Evolutionary conservation across 2,113 vertebrate species (phyloP), one percentile per base, ranked within the genome.

Genomic region (Austrofundulus limnaeus): DNA sequence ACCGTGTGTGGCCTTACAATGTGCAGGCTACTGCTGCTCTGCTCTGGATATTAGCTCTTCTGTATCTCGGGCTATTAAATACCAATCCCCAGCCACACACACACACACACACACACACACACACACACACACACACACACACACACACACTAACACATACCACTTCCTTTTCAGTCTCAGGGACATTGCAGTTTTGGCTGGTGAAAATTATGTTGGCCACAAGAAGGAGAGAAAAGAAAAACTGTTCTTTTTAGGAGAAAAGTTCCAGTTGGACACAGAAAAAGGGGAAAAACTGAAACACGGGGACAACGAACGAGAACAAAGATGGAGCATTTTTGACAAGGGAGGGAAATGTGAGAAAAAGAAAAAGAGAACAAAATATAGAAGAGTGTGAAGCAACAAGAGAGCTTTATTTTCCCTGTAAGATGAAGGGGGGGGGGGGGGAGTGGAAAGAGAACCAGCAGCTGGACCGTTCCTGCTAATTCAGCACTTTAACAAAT

Each of bases 401-500:
- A 20, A 15, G 24, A 72, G 42, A 77, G 61, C 41, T 34, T 28
- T 28, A 4, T 28, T 28, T 28, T 10, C 8, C 31, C 82, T 92
- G 91, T 86, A 88, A 90, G 88, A 84, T 59, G 67, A 37, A 68
- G 61, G 67, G 68, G 69, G 70, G 66, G 59, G 63, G 45, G 21
- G 43, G 24, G 58, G 62, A 84, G 81, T 74, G 75, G 56, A 90
- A 66, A 69, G 80, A 66, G 90, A 89, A 88, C 88, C n/a, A 92
- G 94, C 94, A 95, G 94, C 94, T 95, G 95, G 94, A 88, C 88
- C 66, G 80, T 91, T 94, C 88, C 93, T 95, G 95, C 96, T 96
- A 95, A 97, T 96, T 98, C 95, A 98, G 96, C 95, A 94, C 93
- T 98, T 97, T 95, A 95, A 94, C 95, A 97, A 96, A 98, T 98